Evolutionary conservation across 2,888 invertebrate genomes (phyloP).

Genomic region (Cataglyphis livida): DNA sequence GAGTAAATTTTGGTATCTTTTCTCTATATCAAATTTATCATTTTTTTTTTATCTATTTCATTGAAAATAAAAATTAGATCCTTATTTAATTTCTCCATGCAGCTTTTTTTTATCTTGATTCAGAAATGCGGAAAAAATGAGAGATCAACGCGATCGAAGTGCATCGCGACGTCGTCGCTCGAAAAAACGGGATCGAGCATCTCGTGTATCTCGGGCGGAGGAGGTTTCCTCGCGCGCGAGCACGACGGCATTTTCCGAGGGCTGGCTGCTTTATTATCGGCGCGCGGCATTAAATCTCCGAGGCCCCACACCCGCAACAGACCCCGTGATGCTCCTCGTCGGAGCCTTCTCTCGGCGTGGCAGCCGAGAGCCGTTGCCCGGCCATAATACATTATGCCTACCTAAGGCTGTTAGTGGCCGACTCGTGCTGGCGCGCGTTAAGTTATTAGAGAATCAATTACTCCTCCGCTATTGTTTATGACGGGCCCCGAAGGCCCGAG

Average conservation of each 20-base stretch:
- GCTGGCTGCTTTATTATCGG: constrained; percentile 81
- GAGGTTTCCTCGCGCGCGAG: constrained; percentile 62
- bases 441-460: constrained; percentile 86
- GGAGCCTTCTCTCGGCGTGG: constrained; percentile 66
- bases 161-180: constrained; percentile 4
- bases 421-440: constrained; percentile 84
- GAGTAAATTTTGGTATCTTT: background rate
- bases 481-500: constrained; percentile 81
- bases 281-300: constrained; percentile 82
- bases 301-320: constrained; percentile 28
- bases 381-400: constrained; percentile 82
- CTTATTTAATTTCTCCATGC: too few relatives aligned
- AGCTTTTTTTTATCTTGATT: background rate
- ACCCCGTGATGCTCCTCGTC: constrained; percentile 63
- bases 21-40: background rate
- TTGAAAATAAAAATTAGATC: background rate
- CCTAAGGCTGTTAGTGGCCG: constrained; percentile 80
- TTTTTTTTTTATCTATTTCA: background rate
- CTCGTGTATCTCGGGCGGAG: constrained; percentile 23
- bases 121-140: background rate
- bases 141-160: background rate
- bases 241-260: constrained; percentile 74
- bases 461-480: constrained; percentile 85
- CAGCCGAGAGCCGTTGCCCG: constrained; percentile 75
- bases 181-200: constrained; percentile 9